phyloP scores from a whole-genome alignment of 2,888 invertebrate genomes.

The Drosophila peninsularis region DNA sequence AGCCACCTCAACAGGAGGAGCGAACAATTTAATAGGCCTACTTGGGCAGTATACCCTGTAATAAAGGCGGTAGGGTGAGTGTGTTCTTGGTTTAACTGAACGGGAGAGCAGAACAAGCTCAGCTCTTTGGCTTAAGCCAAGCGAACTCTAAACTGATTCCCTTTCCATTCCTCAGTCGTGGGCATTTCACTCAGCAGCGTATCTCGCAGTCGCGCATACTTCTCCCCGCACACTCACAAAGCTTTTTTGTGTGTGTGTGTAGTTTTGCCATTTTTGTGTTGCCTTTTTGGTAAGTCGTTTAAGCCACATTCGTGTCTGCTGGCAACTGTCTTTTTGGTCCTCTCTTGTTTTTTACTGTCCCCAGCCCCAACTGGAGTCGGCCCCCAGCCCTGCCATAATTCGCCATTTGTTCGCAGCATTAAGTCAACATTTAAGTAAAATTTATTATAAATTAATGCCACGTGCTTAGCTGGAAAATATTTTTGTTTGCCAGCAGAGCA shows the following conservation, averaged over 20 bases:
- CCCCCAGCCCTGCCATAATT: slow-evolving; percentile 22
- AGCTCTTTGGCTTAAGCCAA: no score
- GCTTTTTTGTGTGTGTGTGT: slow-evolving; percentile 38
- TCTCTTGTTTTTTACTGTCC: slow-evolving; percentile 19
- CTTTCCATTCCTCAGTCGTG: not conserved
- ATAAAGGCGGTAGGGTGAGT: not conserved
- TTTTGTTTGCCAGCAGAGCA: not conserved
- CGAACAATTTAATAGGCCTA: slow-evolving; percentile 17
- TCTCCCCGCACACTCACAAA: not conserved
- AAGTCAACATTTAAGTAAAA: slow-evolving; percentile 44
- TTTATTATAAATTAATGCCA: slow-evolving; percentile 53
- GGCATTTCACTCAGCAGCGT: not conserved
- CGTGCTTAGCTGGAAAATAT: slow-evolving; percentile 16
- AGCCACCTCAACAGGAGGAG: slow-evolving; percentile 22
- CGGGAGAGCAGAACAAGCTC: no score
- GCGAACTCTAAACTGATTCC: not conserved
- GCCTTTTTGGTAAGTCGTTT: slow-evolving; percentile 31
- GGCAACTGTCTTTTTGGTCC: slow-evolving; percentile 21
- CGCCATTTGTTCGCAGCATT: slow-evolving; percentile 53
- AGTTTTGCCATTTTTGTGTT: slow-evolving; percentile 40
- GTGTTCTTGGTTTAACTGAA: not conserved
- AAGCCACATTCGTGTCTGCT: slow-evolving; percentile 22
- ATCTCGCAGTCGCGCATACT: not conserved
- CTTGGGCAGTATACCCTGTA: slow-evolving; percentile 7
- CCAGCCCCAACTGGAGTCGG: not conserved